Evolutionary conservation across 1,140 invertebrate species (phyloP).

Genomic region (Caenorhabditis remanei): DNA sequence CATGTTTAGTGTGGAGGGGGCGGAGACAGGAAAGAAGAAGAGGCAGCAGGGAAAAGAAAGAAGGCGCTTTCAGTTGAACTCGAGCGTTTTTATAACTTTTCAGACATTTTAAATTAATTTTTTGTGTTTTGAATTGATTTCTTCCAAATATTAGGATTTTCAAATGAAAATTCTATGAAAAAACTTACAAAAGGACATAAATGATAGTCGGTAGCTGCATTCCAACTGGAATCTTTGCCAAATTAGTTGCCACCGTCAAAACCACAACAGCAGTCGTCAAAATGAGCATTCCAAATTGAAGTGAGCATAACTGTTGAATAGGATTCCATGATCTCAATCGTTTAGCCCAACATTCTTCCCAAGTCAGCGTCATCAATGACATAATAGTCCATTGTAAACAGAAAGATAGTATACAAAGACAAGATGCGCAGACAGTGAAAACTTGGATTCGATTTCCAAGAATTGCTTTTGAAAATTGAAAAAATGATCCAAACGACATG

Average conservation of each 20-base stretch:
- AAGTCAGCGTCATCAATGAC: constrained; percentile 30
- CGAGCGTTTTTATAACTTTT: not conserved
- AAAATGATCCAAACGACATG: constrained; percentile 46
- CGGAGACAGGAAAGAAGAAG: not conserved
- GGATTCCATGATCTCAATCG: constrained; percentile 41
- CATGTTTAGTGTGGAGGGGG: not conserved
- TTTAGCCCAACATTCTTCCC: constrained; percentile 38
- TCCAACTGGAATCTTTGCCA: constrained; percentile 34
- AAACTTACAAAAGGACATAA: constrained; percentile 32
- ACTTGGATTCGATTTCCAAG: constrained; percentile 47
- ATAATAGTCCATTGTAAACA: constrained; percentile 29
- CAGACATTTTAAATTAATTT: not conserved
- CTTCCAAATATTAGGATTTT: not conserved
- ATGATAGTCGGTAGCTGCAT: constrained; percentile 16
- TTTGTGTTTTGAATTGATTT: too few relatives aligned
- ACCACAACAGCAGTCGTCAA: constrained; percentile 18
- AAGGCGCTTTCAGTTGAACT: not conserved
- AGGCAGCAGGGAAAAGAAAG: not conserved
- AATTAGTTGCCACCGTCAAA: constrained; percentile 11
- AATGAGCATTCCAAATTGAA: constrained; percentile 46
- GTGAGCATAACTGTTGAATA: constrained; percentile 32
- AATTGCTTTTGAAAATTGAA: constrained; percentile 47
- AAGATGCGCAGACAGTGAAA: constrained; percentile 22
- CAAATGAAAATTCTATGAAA: not conserved
- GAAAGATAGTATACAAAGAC: constrained; percentile 28